These are phyloP conservation scores for Muscicapa comitata DNA, from an alignment of 2,797 vertebrate species.

Conservation along the genomic window DNA sequence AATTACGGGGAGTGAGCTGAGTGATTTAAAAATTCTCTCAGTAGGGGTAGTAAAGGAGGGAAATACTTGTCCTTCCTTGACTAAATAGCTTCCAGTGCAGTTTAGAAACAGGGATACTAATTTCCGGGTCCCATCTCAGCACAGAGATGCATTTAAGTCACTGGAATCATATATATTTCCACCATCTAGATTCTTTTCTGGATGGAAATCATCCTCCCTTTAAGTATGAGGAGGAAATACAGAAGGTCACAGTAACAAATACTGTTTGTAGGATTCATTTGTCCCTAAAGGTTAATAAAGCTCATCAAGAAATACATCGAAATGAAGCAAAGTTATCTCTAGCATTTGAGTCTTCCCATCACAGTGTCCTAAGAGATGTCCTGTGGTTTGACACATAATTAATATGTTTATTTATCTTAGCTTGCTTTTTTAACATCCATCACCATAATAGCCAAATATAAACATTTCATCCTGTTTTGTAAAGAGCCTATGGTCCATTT, in stretches of 20 bases:
- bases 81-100: background rate
- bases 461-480: constrained; percentile 3
- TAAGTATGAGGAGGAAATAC: background rate
- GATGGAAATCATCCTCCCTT: background rate
- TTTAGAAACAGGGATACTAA: background rate
- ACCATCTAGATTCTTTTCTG: background rate
- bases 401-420: constrained; percentile 44
- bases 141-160: background rate
- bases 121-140: background rate
- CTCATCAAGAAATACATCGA: background rate
- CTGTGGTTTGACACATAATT: constrained; percentile 59
- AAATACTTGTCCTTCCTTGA: background rate
- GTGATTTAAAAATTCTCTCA: constrained; percentile 12
- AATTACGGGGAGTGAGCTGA: constrained; percentile 21
- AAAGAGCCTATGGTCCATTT: background rate
- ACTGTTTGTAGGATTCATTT: background rate
- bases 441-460: constrained; percentile 2
- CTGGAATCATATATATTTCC: accelerated
- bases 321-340: background rate
- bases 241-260: background rate
- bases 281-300: constrained; percentile 36
- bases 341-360: background rate
- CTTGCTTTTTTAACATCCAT: background rate
- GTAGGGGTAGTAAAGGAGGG: background rate
- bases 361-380: constrained; percentile 7